phyloP scores from a whole-genome alignment of 2,113 vertebrate species.

The Misgurnus mizolepis region DNA sequence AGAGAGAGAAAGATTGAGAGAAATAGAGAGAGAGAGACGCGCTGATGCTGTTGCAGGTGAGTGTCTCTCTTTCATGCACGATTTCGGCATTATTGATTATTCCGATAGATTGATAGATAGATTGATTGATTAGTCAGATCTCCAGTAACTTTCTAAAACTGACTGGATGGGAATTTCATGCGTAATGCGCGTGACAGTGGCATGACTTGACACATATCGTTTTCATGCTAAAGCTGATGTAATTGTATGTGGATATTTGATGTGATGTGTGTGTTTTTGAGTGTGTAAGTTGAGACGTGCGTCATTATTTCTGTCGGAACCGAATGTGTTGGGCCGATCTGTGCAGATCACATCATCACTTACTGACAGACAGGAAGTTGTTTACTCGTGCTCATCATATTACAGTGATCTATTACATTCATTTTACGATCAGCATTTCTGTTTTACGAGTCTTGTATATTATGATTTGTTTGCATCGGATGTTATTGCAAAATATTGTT shows the following conservation, averaged over 20 bases:
- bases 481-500: no score
- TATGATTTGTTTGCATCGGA: no score
- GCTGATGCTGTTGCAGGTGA: conserved; percentile 22
- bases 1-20: conserved; percentile 1
- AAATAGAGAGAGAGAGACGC: neutral
- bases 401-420: no score
- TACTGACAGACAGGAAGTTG: no score
- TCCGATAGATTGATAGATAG: conserved; percentile 48
- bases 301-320: neutral
- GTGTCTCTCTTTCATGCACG: conserved; percentile 4
- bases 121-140: neutral
- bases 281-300: neutral
- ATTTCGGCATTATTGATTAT: neutral
- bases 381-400: no score
- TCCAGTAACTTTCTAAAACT: conserved; percentile 20
- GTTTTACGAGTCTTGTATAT: no score
- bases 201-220: conserved; percentile 22
- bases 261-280: neutral
- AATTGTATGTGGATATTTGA: neutral
- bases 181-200: neutral
- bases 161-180: neutral
- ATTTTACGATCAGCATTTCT: no score
- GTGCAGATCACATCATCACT: neutral
- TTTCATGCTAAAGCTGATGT: neutral
- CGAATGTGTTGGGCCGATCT: neutral